Conservation (phyloP, 2,797 vertebrate genomes). For the Diglossa cyanea region DNA sequence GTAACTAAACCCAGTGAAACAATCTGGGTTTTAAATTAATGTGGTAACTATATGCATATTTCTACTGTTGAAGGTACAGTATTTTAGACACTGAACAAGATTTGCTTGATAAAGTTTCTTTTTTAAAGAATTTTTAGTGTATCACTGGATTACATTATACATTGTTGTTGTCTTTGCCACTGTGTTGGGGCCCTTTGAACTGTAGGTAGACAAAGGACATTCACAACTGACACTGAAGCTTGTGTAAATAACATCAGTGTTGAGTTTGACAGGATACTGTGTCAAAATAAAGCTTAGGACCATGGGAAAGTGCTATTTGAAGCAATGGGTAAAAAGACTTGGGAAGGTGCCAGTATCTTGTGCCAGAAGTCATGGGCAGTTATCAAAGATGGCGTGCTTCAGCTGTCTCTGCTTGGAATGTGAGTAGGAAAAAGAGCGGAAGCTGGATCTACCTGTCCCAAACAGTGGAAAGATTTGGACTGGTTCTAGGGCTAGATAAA, state of each 20-base stretch:
- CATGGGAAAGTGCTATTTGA: neutral
- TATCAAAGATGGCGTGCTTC: neutral
- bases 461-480: neutral
- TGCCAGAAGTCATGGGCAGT: neutral
- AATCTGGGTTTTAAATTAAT: neutral
- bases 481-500: neutral
- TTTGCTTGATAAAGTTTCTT: neutral
- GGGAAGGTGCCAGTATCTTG: neutral
- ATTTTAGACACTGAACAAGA: rapidly evolving
- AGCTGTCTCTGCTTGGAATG: neutral
- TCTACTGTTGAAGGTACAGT: neutral
- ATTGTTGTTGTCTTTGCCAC: neutral
- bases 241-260: neutral
- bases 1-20: neutral
- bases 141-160: neutral
- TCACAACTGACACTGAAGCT: neutral
- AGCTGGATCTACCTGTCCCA: neutral
- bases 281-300: neutral
- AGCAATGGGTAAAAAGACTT: neutral
- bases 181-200: neutral
- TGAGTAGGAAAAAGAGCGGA: neutral
- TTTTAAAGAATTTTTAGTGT: neutral
- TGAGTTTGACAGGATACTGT: rapidly evolving
- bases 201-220: neutral
- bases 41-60: neutral